phyloP scores from a whole-genome alignment of 1,140 invertebrate genomes.

The Cotesia vestalis region DNA sequence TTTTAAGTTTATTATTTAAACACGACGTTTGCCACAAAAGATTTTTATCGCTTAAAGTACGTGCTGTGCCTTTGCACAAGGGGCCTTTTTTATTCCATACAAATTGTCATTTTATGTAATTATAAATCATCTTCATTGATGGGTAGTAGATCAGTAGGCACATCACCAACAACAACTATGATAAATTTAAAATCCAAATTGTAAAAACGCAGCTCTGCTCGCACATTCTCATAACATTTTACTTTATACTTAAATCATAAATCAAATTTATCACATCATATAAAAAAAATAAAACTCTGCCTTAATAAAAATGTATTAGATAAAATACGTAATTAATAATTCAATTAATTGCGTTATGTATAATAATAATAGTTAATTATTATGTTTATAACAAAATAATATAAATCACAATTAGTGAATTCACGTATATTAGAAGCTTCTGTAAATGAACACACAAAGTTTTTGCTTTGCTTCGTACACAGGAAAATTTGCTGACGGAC shows the following conservation, averaged over 20 bases:
- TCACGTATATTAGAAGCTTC: conserved; percentile 13
- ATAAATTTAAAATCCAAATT: neutral
- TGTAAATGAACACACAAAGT: conserved; percentile 29
- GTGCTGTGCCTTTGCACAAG: conserved; percentile 21
- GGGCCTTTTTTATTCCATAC: conserved; percentile 8
- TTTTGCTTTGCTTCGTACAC: conserved; percentile 47
- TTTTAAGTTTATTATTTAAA: conserved; percentile 23
- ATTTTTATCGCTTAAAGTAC: conserved; percentile 21
- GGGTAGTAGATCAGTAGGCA: conserved; percentile 12
- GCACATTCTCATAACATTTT: conserved; percentile 7
- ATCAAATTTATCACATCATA: too few species aligned
- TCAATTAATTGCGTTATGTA: too few species aligned
- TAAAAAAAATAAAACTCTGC: too few species aligned
- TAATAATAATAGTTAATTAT: neutral
- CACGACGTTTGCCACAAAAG: conserved; percentile 16
- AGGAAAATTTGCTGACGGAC: conserved; percentile 71
- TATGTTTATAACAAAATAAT: neutral
- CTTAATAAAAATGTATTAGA: too few species aligned
- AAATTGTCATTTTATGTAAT: conserved; percentile 4
- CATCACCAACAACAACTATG: conserved; percentile 1
- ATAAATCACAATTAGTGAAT: conserved; percentile 8
- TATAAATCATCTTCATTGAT: neutral
- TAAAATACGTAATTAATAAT: too few species aligned
- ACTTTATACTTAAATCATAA: neutral
- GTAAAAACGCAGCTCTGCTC: conserved; percentile 6